A percentile compares a stretch with the other conserved stretches of the same genome.
Evolutionary conservation across 2,888 invertebrate genomes (phyloP).

Genomic region (Patella depressa): DNA sequence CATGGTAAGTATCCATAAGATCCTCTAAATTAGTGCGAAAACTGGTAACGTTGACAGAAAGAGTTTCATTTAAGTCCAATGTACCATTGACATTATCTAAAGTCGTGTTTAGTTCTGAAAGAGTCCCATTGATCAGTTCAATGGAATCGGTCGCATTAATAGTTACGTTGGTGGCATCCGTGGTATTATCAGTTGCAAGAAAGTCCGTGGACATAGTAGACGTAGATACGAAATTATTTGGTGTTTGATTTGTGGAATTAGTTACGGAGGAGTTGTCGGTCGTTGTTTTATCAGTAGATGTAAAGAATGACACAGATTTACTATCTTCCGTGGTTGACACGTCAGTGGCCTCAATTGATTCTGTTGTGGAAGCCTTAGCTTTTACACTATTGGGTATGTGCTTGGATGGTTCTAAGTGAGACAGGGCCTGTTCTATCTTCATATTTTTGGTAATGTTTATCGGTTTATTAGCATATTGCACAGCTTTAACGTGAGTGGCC

Average conservation of each 20-base stretch:
- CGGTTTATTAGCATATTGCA: no score
- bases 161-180: neutral
- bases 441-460: neutral
- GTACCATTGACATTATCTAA: neutral
- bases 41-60: neutral
- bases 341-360: no score
- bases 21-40: neutral
- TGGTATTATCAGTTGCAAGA: neutral
- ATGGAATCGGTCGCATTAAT: neutral
- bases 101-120: neutral
- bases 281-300: no score
- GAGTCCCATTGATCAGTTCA: neutral
- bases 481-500: no score
- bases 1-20: neutral
- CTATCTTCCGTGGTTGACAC: no score
- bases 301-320: no score
- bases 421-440: neutral
- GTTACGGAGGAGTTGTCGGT: no score
- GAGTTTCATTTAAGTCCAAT: neutral
- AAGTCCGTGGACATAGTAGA: neutral
- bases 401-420: neutral
- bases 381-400: no score
- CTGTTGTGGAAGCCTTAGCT: no score
- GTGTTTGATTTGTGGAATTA: neutral
- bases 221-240: neutral